Evolutionary conservation across 2,113 vertebrate genomes (phyloP).

Genomic region (Lutjanus erythropterus): DNA sequence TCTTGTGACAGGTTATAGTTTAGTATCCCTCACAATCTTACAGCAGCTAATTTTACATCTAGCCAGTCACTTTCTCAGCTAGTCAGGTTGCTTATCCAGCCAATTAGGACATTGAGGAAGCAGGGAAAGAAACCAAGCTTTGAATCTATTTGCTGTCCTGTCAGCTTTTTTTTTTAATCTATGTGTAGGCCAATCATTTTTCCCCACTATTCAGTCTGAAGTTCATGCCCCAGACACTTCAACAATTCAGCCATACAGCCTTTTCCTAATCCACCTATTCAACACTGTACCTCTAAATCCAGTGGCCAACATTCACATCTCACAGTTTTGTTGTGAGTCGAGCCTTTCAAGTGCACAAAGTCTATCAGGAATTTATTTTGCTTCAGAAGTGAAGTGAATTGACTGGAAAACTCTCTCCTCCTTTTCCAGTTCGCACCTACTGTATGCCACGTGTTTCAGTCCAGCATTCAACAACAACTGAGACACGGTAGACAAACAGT

Average conservation of each 20-base stretch:
- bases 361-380: constrained; percentile 33
- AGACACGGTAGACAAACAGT: constrained; percentile 16
- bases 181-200: background rate
- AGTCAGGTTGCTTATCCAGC: constrained; percentile 39
- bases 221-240: background rate
- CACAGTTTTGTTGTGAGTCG: constrained; percentile 21
- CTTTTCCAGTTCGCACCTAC: background rate
- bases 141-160: background rate
- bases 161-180: background rate
- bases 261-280: background rate
- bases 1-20: constrained; percentile 60
- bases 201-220: too few relatives aligned
- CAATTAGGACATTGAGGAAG: constrained; percentile 24
- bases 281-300: background rate
- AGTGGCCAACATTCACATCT: constrained; percentile 7
- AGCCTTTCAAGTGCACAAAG: constrained; percentile 24
- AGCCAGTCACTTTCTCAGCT: constrained; percentile 24
- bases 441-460: background rate
- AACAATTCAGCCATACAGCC: background rate
- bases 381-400: background rate
- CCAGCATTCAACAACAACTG: constrained; percentile 5
- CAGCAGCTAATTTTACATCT: constrained; percentile 34
- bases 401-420: background rate
- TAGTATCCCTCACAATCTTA: background rate
- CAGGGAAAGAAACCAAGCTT: background rate